Conservation (phyloP, 2,888 invertebrate species). For the Ceraclea dissimilis region DNA sequence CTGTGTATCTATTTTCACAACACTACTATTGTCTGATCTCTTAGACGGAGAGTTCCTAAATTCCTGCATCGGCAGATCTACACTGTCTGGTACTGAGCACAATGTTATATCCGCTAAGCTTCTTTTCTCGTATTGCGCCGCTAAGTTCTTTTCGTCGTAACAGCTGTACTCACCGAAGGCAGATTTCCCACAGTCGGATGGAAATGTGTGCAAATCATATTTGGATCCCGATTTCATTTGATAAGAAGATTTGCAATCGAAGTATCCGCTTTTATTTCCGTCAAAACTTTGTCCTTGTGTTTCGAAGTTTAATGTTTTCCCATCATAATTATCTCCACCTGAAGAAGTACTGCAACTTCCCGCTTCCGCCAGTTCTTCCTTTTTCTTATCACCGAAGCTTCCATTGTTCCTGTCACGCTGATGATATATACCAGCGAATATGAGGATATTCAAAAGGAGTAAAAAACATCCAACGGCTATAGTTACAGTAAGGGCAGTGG, state of each 20-base stretch:
- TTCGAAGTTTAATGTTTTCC: constrained; percentile 47
- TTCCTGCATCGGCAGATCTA: constrained; percentile 57
- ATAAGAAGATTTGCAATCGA: constrained; percentile 52
- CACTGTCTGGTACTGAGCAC: constrained; percentile 37
- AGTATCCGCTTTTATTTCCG: constrained; percentile 46
- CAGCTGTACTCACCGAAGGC: constrained; percentile 60
- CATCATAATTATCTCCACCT: constrained; percentile 50
- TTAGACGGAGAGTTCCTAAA: constrained; percentile 51
- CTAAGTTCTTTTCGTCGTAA: constrained; percentile 54
- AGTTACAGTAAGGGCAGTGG: constrained; percentile 81
- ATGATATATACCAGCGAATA: constrained; percentile 84
- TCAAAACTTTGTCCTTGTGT: constrained; percentile 41
- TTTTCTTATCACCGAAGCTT: constrained; percentile 61
- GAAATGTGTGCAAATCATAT: constrained; percentile 44
- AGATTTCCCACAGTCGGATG: constrained; percentile 46
- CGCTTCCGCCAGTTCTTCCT: constrained; percentile 68
- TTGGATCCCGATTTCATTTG: constrained; percentile 40
- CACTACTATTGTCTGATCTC: constrained; percentile 34
- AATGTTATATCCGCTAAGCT: constrained; percentile 55
- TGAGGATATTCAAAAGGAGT: constrained; percentile 71
- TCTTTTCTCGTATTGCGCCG: constrained; percentile 46
- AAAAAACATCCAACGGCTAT: constrained; percentile 81
- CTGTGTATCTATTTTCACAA: constrained; percentile 46
- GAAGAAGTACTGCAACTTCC: constrained; percentile 60
- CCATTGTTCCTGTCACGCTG: constrained; percentile 57